These are phyloP conservation scores for Galleria mellonella DNA, from an alignment of 1,140 invertebrate genomes.

Conservation along the genomic window DNA sequence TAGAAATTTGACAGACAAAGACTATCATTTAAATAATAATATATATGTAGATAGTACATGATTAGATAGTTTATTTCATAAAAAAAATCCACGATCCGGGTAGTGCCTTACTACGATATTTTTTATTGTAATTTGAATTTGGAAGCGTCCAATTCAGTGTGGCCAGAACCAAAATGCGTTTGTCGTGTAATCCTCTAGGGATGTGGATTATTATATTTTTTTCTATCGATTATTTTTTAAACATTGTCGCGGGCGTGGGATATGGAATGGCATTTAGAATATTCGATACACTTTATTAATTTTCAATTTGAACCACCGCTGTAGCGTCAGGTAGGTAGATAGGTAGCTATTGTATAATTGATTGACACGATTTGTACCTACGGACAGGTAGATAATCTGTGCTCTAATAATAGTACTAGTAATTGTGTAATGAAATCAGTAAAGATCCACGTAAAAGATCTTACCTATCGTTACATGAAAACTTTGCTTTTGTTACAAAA, in stretches of 20 bases:
- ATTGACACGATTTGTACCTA: not conserved
- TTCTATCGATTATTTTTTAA: slow-evolving; percentile 6
- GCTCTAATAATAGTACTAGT: no score
- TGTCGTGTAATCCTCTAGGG: slow-evolving; percentile 2
- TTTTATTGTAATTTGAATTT: not conserved
- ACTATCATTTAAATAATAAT: no score
- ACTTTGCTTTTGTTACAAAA: no score
- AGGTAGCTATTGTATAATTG: not conserved
- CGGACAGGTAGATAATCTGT: no score
- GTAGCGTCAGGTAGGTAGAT: not conserved
- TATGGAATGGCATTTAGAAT: not conserved
- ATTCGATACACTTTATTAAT: slow-evolving; percentile 4
- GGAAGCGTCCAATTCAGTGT: not conserved
- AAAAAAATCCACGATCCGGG: no score
- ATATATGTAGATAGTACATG: no score
- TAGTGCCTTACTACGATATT: no score
- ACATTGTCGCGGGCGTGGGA: not conserved
- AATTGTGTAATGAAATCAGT: no score
- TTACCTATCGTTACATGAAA: no score
- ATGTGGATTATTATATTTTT: slow-evolving; percentile 2
- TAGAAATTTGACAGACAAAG: no score
- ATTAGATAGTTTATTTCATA: no score
- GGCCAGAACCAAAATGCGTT: slow-evolving; percentile 3
- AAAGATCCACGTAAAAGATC: no score
- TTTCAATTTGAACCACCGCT: not conserved